A percentile compares a stretch with the other conserved stretches of the same genome.
Evolutionary conservation across 2,888 invertebrate species (phyloP).

Genomic region (Drepanosiphum platanoidis): DNA sequence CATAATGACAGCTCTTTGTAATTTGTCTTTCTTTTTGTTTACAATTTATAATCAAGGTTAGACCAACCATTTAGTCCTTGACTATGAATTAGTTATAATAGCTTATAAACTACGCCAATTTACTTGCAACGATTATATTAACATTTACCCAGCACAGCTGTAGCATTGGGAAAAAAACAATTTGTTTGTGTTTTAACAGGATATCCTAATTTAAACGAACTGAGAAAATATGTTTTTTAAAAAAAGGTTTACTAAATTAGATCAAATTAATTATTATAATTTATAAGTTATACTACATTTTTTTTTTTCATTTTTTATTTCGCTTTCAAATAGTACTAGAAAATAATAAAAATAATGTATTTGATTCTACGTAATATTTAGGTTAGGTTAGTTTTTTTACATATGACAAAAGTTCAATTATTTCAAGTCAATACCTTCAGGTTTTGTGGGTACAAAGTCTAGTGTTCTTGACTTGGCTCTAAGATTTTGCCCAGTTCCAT

Average conservation of each 20-base stretch:
- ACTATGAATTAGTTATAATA: constrained; percentile 58
- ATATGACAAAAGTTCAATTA: background rate
- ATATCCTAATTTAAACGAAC: constrained; percentile 46
- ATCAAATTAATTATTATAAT: too few relatives aligned
- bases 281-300: background rate
- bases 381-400: background rate
- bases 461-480: constrained; percentile 84
- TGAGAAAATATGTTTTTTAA: constrained; percentile 4
- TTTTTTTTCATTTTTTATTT: background rate
- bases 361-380: background rate
- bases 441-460: constrained; percentile 79
- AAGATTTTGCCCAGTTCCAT: constrained; percentile 88
- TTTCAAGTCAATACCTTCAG: constrained; percentile 72
- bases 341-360: background rate
- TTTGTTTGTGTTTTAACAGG: constrained; percentile 32
- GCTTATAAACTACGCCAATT: constrained; percentile 55
- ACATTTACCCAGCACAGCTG: constrained; percentile 10
- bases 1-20: constrained; percentile 7
- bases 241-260: background rate
- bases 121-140: background rate
- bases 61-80: constrained; percentile 54
- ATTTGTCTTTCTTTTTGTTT: constrained; percentile 37
- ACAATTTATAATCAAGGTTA: constrained; percentile 44
- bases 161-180: constrained; percentile 22
- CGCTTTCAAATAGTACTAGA: background rate